Conservation (phyloP, 2,113 vertebrate genomes). For the Steatornis caripensis region DNA sequence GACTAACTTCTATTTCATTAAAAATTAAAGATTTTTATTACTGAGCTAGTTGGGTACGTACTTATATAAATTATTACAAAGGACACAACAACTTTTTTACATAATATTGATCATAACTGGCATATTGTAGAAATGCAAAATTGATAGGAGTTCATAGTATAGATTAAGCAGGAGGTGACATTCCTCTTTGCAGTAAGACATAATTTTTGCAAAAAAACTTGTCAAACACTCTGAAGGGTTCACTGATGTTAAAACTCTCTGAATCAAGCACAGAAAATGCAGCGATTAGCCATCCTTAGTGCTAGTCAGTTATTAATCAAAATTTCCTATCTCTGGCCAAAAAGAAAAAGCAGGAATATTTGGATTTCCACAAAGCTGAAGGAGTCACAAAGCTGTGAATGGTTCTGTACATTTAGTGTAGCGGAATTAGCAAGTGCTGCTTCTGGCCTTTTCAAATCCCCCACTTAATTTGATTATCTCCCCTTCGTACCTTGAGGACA, state of each 20-base stretch:
- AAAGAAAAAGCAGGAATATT: background rate
- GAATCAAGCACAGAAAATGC: background rate
- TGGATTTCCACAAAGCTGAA: background rate
- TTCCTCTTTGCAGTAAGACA: background rate
- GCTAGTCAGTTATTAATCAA: background rate
- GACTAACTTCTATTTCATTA: background rate
- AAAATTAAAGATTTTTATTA: background rate
- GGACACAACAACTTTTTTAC: background rate
- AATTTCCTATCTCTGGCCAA: background rate
- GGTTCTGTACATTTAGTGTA: background rate
- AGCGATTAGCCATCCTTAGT: background rate
- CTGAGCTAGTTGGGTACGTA: background rate
- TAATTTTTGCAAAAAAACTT: background rate
- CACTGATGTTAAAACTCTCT: background rate
- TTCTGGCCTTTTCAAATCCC: background rate
- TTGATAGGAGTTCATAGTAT: background rate
- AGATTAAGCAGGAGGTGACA: background rate
- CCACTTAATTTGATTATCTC: background rate
- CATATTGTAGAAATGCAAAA: background rate
- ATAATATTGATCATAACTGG: background rate
- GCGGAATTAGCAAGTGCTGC: background rate
- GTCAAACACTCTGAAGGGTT: background rate
- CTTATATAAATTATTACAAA: background rate
- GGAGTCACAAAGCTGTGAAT: background rate
- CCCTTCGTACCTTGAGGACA: background rate